Base-by-base conservation (phyloP, 1,140 invertebrate genomes). In the Octopus bimaculoides region DNA sequence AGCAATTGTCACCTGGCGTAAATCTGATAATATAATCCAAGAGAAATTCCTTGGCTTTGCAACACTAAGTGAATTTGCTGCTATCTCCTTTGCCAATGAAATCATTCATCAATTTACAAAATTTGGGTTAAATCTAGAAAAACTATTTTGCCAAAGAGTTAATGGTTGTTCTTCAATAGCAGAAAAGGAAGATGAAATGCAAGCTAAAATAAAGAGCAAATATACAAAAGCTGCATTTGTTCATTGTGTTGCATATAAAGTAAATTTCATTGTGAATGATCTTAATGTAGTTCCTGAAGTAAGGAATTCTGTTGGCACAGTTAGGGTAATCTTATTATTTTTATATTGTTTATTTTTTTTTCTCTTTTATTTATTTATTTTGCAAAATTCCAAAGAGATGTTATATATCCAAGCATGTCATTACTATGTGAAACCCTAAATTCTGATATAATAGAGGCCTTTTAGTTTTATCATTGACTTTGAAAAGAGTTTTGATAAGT, bases 21-120 rank as follows among this genome's bases (percentile, higher is more conserved):
- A 12, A n/a, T 66, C 61, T 66, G n/a, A 66, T n/a, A 66, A n/a
- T 66, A 66, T 66, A 14, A 66, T 66, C 12, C n/a, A 66, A 66
- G 61, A 66, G 61, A 66, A 66, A 66, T 66, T 66, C n/a, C n/a
- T 66, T 66, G 61, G 61, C n/a, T 66, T 66, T 66, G 61, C 61
- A 66, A n/a, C n/a, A n/a, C 61, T 66, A 66, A 66, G n/a, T 66
- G n/a, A 66, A n/a, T 66, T 66, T 12, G 12, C 12, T 66, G 61
- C n/a, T 14, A 66, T n/a, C 61, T 66, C 61, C 61, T 14, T 14
- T 66, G 61, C 61, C 61, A 66, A 66, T 66, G n/a, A 66, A 66
- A 66, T 66, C n/a, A 66, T 66, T 66, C n/a, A 66, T 66, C 61
- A 66, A n/a, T 66, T 12, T 66, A 66, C 61, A 66, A 66, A 66